phyloP scores from a whole-genome alignment of 2,113 vertebrate species.

The Anhinga anhinga region DNA sequence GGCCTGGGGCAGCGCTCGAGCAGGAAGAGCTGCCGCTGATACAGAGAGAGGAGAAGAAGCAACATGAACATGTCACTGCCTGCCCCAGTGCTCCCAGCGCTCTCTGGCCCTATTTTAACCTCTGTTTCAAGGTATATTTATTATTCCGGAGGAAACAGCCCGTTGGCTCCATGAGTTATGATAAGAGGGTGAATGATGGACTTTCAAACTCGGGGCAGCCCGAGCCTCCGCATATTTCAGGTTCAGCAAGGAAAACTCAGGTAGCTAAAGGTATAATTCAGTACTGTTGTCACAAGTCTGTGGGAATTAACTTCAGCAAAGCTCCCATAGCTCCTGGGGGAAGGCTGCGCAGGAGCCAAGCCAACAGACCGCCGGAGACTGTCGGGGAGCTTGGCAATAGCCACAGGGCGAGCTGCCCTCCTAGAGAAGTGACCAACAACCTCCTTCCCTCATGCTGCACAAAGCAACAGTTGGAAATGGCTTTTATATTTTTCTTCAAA shows the following conservation, averaged over 20 bases:
- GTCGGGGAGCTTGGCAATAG: neutral
- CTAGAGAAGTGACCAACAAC: neutral
- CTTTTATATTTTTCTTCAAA: neutral
- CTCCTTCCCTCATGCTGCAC: neutral
- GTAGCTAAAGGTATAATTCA: neutral
- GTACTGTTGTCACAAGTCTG: neutral
- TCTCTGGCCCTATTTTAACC: slow-evolving; percentile 33
- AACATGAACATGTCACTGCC: neutral
- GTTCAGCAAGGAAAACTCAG: neutral
- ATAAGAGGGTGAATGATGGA: neutral
- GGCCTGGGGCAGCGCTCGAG: neutral
- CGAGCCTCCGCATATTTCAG: neutral
- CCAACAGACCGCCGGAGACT: accelerated
- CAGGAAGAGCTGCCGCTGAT: neutral
- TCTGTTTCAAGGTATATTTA: slow-evolving; percentile 8
- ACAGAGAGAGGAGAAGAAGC: neutral
- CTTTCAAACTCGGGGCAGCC: neutral
- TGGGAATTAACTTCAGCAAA: neutral
- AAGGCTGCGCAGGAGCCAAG: neutral
- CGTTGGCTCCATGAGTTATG: neutral
- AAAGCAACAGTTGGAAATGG: neutral
- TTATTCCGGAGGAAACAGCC: slow-evolving; percentile 37
- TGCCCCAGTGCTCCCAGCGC: neutral
- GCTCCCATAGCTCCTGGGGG: neutral
- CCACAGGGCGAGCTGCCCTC: neutral